Evolutionary conservation across 2,888 invertebrate genomes (phyloP).

Genomic region (Tenthredo mesomela): DNA sequence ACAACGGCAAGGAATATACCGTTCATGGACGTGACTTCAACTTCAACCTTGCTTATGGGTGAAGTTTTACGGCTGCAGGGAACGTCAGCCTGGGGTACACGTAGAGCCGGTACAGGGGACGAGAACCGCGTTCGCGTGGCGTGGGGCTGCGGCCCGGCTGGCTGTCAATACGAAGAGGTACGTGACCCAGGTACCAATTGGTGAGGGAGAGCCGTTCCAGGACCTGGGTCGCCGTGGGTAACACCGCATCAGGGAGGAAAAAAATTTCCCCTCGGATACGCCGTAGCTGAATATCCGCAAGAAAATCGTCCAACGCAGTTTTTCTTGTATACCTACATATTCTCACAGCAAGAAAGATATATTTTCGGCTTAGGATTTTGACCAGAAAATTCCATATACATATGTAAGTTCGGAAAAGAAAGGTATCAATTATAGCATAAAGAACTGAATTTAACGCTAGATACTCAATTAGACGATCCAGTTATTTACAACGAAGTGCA

Average conservation of each 20-base stretch:
- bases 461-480: not conserved
- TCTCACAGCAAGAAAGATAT: not conserved
- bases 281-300: conserved; percentile 25
- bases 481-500: not conserved
- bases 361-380: not conserved
- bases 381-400: not conserved
- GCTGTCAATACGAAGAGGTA: conserved; percentile 75
- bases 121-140: conserved; percentile 19
- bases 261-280: conserved; percentile 20
- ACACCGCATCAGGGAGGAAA: conserved; percentile 5
- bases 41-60: not conserved
- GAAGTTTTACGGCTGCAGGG: conserved; percentile 21
- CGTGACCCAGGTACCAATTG: conserved; percentile 75
- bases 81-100: conserved; percentile 32
- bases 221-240: conserved; percentile 35
- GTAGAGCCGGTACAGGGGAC: conserved; percentile 29
- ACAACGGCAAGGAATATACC: conserved; percentile 12
- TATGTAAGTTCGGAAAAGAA: not conserved
- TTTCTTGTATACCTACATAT: not conserved
- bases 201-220: conserved; percentile 57
- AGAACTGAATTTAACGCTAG: not conserved
- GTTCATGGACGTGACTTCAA: conserved; percentile 17
- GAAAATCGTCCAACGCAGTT: conserved; percentile 10
- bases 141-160: conserved; percentile 61
- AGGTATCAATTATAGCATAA: not conserved